Evolutionary conservation across 1,140 invertebrate species (phyloP), one percentile per base, ranked within the genome.

Genomic region (Rhyzopertha dominica): DNA sequence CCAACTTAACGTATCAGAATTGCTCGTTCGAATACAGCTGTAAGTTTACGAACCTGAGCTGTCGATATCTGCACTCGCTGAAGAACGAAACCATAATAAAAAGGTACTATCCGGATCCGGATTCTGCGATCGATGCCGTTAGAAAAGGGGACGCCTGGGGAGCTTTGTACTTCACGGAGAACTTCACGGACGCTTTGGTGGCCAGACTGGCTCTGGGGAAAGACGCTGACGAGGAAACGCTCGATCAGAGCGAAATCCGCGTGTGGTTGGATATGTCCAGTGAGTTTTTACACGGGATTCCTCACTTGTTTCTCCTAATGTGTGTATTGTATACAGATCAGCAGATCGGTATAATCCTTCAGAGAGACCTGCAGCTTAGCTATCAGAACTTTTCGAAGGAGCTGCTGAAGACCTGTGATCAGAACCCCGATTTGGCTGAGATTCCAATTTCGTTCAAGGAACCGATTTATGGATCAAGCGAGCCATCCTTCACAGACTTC

Each of bases 401-500:
- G 7, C 51, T 90, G 13, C 66, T 85, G 0, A 58, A 60, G 5
- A 62, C 75, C 8, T 91, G 87, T 59, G 77, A 84, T 22, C 72
- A 85, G 40, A 87, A 87, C 52, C 77, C 75, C 1, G 81, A 79
- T 43, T 58, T 86, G 1, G 76, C 85, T 2, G 75, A 76, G 19
- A 78, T 90, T 41, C 88, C 88, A 1, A 68, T 90, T 28, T 68
- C 88, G 74, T 85, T 90, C 56, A 73, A 80, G 54, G 67, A 80
- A n/a, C 91, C 93, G 3, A 79, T 96, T 34, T 96, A 93, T 66
- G 93, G 92, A 13, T 74, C 80, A n/a, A 65, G 71, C 30, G 72
- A 85, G 47, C 88, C 90, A 1, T 90, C 87, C 54, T 95, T 95
- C 61, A 94, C 90, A 0, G 88, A 95, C 63, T 97, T 96, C 62